Conservation (phyloP, 2,113 vertebrate genomes). For the Rhinolophus sinicus region DNA sequence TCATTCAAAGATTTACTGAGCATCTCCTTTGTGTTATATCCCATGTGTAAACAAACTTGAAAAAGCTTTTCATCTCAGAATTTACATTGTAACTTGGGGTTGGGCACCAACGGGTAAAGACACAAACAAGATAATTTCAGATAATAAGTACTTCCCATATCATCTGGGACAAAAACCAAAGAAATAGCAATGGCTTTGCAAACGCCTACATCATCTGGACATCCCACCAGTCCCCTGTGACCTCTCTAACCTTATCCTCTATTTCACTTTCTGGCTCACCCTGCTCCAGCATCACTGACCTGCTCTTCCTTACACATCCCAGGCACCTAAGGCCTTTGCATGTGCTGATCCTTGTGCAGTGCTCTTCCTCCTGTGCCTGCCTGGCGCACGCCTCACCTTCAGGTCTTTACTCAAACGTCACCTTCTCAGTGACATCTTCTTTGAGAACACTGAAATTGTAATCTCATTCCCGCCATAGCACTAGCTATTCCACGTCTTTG, state of each 20-base stretch:
- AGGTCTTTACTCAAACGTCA: neutral
- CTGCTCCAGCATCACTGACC: neutral
- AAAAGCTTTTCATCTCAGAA: neutral
- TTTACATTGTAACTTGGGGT: neutral
- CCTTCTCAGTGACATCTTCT: neutral
- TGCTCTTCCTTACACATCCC: neutral
- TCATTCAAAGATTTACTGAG: neutral
- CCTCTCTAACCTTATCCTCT: neutral
- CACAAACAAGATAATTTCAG: neutral
- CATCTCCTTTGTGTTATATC: neutral
- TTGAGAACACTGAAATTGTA: neutral
- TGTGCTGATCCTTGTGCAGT: neutral
- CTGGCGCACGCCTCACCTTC: neutral
- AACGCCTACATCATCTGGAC: neutral
- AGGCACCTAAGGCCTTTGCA: neutral
- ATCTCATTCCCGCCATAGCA: neutral
- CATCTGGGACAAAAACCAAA: neutral
- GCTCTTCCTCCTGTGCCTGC: neutral
- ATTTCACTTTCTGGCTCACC: neutral
- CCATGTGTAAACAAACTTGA: neutral
- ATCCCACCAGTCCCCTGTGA: neutral
- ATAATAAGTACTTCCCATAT: neutral
- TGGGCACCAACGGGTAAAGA: neutral
- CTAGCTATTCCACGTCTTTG: neutral
- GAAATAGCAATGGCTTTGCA: neutral